Evolutionary conservation across 1,140 invertebrate genomes (phyloP).

Genomic region (Drosophila triauraria): DNA sequence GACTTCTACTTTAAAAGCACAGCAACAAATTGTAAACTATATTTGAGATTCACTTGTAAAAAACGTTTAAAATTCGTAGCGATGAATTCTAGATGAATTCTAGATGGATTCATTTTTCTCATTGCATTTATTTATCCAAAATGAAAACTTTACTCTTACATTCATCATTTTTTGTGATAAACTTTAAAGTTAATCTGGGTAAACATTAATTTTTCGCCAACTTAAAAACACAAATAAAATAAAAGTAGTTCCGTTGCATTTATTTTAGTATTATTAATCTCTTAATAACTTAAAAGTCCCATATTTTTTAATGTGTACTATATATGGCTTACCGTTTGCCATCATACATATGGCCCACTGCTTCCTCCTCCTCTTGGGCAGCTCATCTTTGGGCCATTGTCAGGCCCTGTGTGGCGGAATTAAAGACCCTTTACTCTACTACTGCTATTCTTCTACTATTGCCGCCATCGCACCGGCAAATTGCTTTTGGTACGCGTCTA

Average conservation of each 20-base stretch:
- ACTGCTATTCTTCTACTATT: constrained; percentile 20
- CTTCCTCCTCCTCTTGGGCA: constrained; percentile 14
- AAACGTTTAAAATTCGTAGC: not conserved
- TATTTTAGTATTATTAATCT: no score
- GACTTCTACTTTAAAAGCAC: constrained; percentile 47
- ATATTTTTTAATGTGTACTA: constrained; percentile 1
- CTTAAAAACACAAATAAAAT: no score
- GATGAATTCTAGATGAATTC: no score
- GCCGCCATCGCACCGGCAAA: constrained; percentile 55
- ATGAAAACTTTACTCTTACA: not conserved
- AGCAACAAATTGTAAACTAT: not conserved
- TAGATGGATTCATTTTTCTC: no score
- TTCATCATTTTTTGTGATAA: not conserved
- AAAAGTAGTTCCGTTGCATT: no score
- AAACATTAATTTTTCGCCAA: no score
- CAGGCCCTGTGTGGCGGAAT: constrained; percentile 70
- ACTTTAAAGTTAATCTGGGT: no score
- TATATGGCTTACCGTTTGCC: constrained; percentile 5
- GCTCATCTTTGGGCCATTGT: constrained; percentile 36
- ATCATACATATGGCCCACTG: constrained; percentile 25
- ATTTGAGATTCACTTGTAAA: not conserved
- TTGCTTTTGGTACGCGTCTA: constrained; percentile 78
- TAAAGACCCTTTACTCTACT: constrained; percentile 61
- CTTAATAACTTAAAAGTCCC: not conserved
- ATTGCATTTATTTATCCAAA: no score